Conservation (phyloP, 2,888 invertebrate species). For the Drosophila antonietae region DNA sequence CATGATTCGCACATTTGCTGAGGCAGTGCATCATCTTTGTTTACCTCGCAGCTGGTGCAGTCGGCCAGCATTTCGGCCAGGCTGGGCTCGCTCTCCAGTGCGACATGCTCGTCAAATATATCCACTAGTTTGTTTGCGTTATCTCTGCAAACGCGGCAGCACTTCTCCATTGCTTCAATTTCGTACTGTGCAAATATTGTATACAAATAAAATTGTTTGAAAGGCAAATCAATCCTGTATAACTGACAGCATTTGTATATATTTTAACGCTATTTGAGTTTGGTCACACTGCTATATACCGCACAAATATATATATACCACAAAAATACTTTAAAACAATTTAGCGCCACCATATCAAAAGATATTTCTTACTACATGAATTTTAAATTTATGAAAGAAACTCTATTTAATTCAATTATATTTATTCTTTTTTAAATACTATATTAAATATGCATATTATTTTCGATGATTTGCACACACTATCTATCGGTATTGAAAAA, state of each 20-base stretch:
- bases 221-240: not conserved
- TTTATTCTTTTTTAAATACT: not conserved
- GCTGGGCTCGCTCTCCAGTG: conserved; percentile 22
- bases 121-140: conserved; percentile 35
- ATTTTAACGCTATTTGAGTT: not conserved
- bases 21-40: conserved; percentile 59
- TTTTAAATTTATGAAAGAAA: not conserved
- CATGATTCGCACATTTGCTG: conserved; percentile 75
- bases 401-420: not conserved
- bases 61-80: conserved; percentile 67
- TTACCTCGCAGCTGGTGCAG: conserved; percentile 55
- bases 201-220: conserved; percentile 33
- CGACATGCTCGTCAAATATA: conserved; percentile 47
- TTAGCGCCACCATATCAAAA: not conserved
- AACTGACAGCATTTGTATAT: conserved; percentile 6
- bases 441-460: not conserved
- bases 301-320: not conserved
- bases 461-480: not conserved
- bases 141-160: conserved; percentile 70
- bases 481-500: conserved; percentile 29
- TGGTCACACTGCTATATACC: not conserved
- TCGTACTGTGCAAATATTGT: conserved; percentile 14
- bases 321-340: not conserved
- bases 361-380: not conserved
- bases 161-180: conserved; percentile 31